Conservation (phyloP, 2,797 vertebrate genomes). For the Siniperca undulata region DNA sequence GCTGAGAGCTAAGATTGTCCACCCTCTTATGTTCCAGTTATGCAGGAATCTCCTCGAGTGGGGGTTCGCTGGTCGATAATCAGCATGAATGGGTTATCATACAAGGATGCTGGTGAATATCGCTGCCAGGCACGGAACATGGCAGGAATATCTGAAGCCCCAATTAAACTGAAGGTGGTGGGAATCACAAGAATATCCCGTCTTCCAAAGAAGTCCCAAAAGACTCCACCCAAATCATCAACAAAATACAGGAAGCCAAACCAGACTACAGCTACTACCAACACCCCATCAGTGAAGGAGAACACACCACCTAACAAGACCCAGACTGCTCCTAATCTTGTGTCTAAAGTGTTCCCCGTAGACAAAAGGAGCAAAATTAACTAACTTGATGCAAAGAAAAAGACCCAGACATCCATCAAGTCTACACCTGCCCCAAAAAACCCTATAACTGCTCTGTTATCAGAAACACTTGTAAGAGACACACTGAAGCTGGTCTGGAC, state of each 20-base stretch:
- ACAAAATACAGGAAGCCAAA: constrained; percentile 45
- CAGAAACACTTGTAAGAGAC: constrained; percentile 12
- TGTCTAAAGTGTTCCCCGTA: not conserved
- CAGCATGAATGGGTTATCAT: constrained; percentile 91
- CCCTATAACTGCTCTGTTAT: constrained; percentile 1
- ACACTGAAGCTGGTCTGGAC: not conserved
- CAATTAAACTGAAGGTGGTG: constrained; percentile 90
- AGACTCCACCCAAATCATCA: constrained; percentile 47
- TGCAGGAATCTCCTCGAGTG: constrained; percentile 92
- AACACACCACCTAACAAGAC: constrained; percentile 40
- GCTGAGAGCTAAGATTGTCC: constrained; percentile 1
- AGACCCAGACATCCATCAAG: not conserved
- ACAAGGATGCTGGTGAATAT: constrained; percentile 93
- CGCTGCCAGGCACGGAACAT: constrained; percentile 94
- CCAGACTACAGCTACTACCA: constrained; percentile 5
- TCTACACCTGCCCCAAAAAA: not conserved
- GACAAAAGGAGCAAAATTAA: constrained; percentile 28
- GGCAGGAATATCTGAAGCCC: constrained; percentile 91
- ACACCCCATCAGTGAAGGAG: constrained; percentile 9
- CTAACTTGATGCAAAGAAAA: constrained; percentile 25
- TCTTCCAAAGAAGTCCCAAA: constrained; percentile 57
- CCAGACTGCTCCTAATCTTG: constrained; percentile 10
- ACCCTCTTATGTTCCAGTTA: constrained; percentile 82
- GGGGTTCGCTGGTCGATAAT: constrained; percentile 94
- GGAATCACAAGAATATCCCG: constrained; percentile 78